Conservation (phyloP, 2,888 invertebrate species). For the Apamea crenata region DNA sequence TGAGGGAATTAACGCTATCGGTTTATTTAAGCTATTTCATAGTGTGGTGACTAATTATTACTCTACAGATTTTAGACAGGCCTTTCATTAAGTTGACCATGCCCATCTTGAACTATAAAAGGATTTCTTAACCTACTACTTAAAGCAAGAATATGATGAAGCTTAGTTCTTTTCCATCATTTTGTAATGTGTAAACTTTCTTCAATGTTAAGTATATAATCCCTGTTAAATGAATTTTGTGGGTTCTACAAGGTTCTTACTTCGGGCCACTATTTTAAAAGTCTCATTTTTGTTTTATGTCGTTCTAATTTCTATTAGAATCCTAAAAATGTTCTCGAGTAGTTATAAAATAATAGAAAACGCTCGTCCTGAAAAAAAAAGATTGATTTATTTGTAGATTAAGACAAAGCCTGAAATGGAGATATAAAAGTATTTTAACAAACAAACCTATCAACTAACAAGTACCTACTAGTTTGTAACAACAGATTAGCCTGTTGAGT, state of each 20-base stretch:
- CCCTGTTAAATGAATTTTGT: neutral
- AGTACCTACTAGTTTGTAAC: constrained; percentile 22
- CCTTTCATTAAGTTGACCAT: constrained; percentile 1
- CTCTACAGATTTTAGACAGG: neutral
- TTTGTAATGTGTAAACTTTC: neutral
- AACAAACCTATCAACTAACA: constrained; percentile 2
- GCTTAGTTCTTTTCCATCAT: too few relatives aligned
- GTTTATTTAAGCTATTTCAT: neutral
- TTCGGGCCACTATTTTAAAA: neutral
- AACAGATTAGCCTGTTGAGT: constrained; percentile 45
- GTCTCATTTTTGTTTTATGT: neutral
- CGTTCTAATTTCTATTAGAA: neutral
- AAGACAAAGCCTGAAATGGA: neutral
- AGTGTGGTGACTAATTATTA: neutral
- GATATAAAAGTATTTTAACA: neutral
- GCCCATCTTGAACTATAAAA: too few relatives aligned
- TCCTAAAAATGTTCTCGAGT: neutral
- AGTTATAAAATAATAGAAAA: neutral
- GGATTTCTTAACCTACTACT: neutral
- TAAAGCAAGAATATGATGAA: neutral
- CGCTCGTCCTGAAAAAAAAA: neutral
- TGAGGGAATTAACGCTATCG: neutral
- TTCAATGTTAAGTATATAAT: neutral
- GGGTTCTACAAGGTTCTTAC: constrained; percentile 8
- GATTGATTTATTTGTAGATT: neutral